Base-by-base conservation (phyloP, 2,797 vertebrate species). In the Enteromius fasciolatus region DNA sequence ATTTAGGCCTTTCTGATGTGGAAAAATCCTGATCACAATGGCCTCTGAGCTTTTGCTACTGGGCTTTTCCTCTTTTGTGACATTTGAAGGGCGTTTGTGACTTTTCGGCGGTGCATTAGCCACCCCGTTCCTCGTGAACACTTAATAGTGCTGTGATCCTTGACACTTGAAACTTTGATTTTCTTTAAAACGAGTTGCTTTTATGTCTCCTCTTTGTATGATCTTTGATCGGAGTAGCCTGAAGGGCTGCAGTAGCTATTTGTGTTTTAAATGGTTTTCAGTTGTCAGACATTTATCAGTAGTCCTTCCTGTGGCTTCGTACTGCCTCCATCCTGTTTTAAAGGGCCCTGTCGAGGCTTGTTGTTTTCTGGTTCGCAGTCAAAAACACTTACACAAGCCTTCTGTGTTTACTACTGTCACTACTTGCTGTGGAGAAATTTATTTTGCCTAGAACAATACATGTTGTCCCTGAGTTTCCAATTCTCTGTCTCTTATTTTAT, bases 271-370 rank as follows among this genome's bases (percentile, higher is more conserved):
- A 52, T 75, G 63, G 31, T 67, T 81, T 75, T 81, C 46, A 3
- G 20, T 81, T 41, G 68, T 72, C 54, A 80, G 23, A 46, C 44
- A 66, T 81, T 75, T 75, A 75, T 44, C 61, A 74, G 31, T 54
- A 39, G 31, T 79, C 15, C n/a, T 79, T 68, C 48, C 46, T 39
- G 76, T 36, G 9, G 9, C 39, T 72, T 72, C 1, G 1, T 25
- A 72, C 39, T 23, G 33, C 59, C 23, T 54, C 18, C 23, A 33
- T 75, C 46, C 46, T 50, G 59, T 81, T 54, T 66, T 52, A 10
- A 14, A 66, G 44, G 44, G 44, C n/a, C 17, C 15, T 81, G 57
- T 73, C 6, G 7, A 59, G 57, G n/a, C 69, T 74, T 81, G 59
- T 81, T 66, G 31, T 48, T 64, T 66, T 66, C 20, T 52, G 44